These are phyloP conservation scores for Plestiodon gilberti DNA, from an alignment of 2,113 vertebrate species.

Conservation along the genomic window DNA sequence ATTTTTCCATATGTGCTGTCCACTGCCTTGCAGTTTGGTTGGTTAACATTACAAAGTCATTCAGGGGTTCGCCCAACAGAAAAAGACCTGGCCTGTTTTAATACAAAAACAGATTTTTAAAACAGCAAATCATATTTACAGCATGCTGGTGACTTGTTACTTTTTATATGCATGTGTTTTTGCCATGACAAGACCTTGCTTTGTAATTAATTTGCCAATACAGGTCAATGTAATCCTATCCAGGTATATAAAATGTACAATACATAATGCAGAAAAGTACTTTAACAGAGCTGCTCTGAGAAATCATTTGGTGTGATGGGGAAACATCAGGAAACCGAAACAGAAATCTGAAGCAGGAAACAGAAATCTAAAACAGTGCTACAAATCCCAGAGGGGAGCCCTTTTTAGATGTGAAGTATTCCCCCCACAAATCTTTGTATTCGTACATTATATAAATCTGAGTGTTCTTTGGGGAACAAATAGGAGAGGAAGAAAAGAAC, in stretches of 20 bases:
- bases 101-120: conserved; percentile 35
- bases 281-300: conserved; percentile 72
- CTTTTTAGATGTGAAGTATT: conserved; percentile 56
- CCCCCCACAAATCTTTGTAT: conserved; percentile 60
- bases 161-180: conserved; percentile 49
- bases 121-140: conserved; percentile 56
- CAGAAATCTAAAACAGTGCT: conserved; percentile 71
- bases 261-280: conserved; percentile 64
- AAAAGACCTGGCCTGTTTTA: conserved; percentile 30
- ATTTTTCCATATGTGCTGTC: not conserved
- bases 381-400: conserved; percentile 61
- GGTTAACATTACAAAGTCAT: conserved; percentile 7
- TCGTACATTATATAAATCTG: conserved; percentile 47
- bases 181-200: conserved; percentile 46
- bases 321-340: conserved; percentile 73
- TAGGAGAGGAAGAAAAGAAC: conserved; percentile 40
- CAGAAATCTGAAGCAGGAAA: conserved; percentile 75
- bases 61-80: not conserved
- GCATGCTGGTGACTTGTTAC: conserved; percentile 53
- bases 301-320: conserved; percentile 60
- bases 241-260: conserved; percentile 54
- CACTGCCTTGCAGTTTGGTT: not conserved
- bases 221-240: conserved; percentile 66
- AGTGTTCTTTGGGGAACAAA: conserved; percentile 62
- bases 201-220: conserved; percentile 68